A percentile compares a stretch with the other conserved stretches of the same genome.
Evolutionary conservation across 2,797 vertebrate genomes (phyloP).

Genomic region (Garrulus glandarius): DNA sequence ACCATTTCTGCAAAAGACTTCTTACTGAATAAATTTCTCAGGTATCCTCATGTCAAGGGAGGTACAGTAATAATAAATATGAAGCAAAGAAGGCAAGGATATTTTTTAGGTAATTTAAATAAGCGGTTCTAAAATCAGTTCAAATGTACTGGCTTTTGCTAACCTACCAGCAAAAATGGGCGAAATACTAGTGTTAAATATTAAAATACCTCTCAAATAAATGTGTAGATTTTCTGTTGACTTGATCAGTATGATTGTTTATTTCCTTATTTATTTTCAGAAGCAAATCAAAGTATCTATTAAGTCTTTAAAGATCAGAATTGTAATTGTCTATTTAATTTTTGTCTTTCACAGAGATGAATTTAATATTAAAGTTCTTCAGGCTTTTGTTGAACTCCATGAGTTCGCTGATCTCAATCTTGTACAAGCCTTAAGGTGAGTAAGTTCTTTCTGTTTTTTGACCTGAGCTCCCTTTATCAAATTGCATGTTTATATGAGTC

Average conservation of each 20-base stretch:
- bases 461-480: background rate
- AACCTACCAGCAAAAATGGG: background rate
- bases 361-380: slow-evolving; percentile 96
- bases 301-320: background rate
- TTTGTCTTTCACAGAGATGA: slow-evolving; percentile 83
- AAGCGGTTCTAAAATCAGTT: background rate
- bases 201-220: background rate
- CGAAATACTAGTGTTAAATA: background rate
- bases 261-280: background rate
- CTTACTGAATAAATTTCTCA: background rate
- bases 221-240: background rate
- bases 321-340: background rate
- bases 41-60: background rate
- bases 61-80: background rate
- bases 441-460: background rate
- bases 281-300: background rate
- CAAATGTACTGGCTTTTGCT: background rate
- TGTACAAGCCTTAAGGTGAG: slow-evolving; percentile 94
- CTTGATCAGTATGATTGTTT: background rate
- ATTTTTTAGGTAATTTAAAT: background rate
- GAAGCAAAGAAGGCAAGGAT: background rate
- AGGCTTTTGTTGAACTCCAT: slow-evolving; percentile 97
- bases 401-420: slow-evolving; percentile 97
- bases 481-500: background rate
- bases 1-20: background rate